Evolutionary conservation across 2,888 invertebrate species (phyloP).

Genomic region (Calliopum simillimum): DNA sequence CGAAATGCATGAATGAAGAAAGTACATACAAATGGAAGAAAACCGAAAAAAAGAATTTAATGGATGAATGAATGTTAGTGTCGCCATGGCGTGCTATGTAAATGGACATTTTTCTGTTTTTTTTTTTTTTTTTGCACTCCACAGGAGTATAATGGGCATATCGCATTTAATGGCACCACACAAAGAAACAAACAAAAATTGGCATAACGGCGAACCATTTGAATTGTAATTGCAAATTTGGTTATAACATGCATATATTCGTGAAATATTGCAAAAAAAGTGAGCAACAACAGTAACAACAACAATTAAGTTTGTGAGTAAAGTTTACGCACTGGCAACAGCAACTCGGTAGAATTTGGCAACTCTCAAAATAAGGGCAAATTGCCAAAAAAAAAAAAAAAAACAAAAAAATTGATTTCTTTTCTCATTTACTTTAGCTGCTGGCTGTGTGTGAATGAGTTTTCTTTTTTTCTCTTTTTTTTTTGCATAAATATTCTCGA

Average conservation of each 20-base stretch:
- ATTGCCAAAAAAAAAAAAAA: slow-evolving; percentile 20
- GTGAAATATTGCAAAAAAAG: not conserved
- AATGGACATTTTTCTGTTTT: not conserved
- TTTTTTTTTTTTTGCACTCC: not conserved
- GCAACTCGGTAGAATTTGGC: not conserved
- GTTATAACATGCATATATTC: no score
- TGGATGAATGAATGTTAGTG: not conserved
- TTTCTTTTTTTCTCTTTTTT: not conserved
- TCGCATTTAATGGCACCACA: no score
- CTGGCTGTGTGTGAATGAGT: not conserved
- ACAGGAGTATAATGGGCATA: no score
- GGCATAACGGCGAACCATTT: not conserved
- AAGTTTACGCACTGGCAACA: not conserved
- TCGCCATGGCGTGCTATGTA: slow-evolving; percentile 7
- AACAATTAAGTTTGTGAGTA: not conserved
- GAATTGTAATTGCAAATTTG: slow-evolving; percentile 9
- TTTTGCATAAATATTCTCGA: slow-evolving; percentile 7
- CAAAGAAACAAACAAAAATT: no score
- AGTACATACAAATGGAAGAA: not conserved
- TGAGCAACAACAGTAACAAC: slow-evolving; percentile 4
- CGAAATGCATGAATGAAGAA: not conserved
- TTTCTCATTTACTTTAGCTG: not conserved
- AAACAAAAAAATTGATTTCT: not conserved
- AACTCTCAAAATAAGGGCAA: not conserved
- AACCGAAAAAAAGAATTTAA: not conserved